Base-by-base conservation (phyloP, 2,888 invertebrate genomes). In the Melinopterus prodromus region DNA sequence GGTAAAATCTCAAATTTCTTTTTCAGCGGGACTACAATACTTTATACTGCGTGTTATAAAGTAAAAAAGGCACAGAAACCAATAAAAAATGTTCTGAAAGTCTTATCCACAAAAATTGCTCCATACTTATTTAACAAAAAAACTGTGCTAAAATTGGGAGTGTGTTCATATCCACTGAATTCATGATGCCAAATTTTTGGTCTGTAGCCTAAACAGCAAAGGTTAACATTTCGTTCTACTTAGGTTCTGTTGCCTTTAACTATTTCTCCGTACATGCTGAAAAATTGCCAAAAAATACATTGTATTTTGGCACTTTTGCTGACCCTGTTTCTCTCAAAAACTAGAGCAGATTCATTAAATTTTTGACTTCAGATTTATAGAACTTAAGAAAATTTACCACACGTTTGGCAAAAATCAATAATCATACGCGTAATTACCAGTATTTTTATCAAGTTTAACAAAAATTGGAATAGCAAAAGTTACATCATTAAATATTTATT, bases 301-400 rank as follows among this genome's bases (percentile, higher is more conserved):
- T 53, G 26, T 26, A 26, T 26, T 53, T 12, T 53, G 53, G 53
- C 53, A 53, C 9, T 53, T 7, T 53, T 26, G 3, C 26, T 26
- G 26, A 26, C 26, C 53, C 53, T 53, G 5, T 12, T 53, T 53
- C 9, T 53, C 53, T 53, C 53, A 53, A 53, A 75, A 75, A 36
- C n/a, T 36, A 75, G 75, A 15, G 37, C 16, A 75, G 12, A n/a
- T 75, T 26, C 12, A 75, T 12, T 36, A 75, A 6, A 26, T 75
- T 75, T 16, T 26, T 75, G 14, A 6, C 26, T 26, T n/a, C 26
- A 75, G 6, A 26, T n/a, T 53, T 9, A 12, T 2, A 53, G 12
- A 53, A 53, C 53, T 53, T 53, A 12, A 3, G 3, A 26, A 26
- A 26, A 26, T 26, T 26, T 26, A 26, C 3, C 26, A 26, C 26